These are phyloP conservation scores for Arctocebus calabarensis DNA, from an alignment of 2,797 vertebrate genomes.

Conservation along the genomic window DNA sequence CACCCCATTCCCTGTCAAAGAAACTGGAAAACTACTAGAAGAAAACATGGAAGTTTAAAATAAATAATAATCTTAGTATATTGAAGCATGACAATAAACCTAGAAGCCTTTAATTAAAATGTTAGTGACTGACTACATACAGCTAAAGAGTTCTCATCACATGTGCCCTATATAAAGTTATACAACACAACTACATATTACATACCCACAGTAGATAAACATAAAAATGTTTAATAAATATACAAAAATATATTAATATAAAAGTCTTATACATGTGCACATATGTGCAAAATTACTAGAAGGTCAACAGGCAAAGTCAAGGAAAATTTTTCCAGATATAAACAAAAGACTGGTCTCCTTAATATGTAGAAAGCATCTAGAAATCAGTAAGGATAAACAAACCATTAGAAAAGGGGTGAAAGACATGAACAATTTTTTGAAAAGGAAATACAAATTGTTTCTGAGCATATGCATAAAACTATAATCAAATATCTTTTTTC, in stretches of 20 bases:
- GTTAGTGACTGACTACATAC: not conserved
- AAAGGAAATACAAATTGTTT: not conserved
- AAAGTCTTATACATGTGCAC: not conserved
- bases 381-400: not conserved
- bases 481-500: not conserved
- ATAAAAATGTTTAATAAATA: not conserved
- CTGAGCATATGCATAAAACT: not conserved
- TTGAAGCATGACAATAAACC: not conserved
- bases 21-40: not conserved
- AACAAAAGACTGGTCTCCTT: not conserved
- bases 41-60: not conserved
- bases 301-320: not conserved
- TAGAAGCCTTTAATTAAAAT: conserved; percentile 59
- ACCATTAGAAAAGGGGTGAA: not conserved
- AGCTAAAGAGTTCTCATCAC: not conserved
- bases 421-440: not conserved
- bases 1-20: not conserved
- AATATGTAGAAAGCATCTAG: conserved; percentile 37
- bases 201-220: not conserved
- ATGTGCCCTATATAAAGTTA: not conserved
- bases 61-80: not conserved
- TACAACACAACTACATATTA: not conserved
- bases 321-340: not conserved
- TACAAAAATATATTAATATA: not conserved
- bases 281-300: not conserved